phyloP scores from a whole-genome alignment of 2,113 vertebrate species.

The Urocolius indicus region DNA sequence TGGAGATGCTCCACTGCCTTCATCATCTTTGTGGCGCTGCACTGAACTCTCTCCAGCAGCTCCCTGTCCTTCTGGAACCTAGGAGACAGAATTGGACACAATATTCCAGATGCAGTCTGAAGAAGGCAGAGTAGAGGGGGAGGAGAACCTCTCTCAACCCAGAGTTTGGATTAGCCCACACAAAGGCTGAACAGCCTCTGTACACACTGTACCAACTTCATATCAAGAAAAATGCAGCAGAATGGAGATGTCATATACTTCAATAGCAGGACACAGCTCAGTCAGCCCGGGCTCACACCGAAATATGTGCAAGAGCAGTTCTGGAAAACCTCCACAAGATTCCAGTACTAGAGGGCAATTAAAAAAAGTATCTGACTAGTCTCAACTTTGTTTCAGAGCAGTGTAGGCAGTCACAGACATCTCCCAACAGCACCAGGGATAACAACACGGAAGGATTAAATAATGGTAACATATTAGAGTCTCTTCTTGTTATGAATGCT shows the following conservation, averaged over 20 bases:
- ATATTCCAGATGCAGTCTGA: too few species aligned
- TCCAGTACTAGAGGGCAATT: background rate
- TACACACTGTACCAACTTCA: background rate
- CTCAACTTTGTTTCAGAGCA: background rate
- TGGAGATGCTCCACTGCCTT: too few species aligned
- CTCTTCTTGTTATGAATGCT: background rate
- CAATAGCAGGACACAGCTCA: background rate
- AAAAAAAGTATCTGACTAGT: background rate
- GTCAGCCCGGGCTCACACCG: background rate
- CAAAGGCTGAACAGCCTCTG: background rate
- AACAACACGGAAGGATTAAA: background rate
- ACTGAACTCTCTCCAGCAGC: too few species aligned
- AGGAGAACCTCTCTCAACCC: too few species aligned
- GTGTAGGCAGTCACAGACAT: background rate
- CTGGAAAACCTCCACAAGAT: conserved; percentile 1
- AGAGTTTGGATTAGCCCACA: background rate
- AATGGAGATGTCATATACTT: background rate
- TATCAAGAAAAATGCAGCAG: background rate
- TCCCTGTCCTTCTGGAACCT: too few species aligned
- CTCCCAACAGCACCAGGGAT: background rate
- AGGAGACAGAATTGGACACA: too few species aligned
- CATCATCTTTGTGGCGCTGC: too few species aligned
- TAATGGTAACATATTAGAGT: background rate
- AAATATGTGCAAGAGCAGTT: background rate
- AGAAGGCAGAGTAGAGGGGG: too few species aligned